These are phyloP conservation scores for Plestiodon gilberti DNA, from an alignment of 2,113 vertebrate genomes.

Conservation along the genomic window DNA sequence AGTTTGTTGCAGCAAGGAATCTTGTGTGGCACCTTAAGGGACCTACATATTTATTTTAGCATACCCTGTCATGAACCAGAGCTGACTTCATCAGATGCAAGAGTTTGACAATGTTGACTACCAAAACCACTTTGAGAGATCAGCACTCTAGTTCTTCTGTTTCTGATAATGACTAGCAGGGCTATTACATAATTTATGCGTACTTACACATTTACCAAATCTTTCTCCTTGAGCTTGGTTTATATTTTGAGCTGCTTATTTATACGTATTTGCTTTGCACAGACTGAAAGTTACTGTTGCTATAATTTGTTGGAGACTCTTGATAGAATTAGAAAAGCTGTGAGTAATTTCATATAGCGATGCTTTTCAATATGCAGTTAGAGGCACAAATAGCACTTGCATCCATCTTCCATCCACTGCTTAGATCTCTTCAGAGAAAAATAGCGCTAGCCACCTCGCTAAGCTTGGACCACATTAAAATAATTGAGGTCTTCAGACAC, in stretches of 20 bases:
- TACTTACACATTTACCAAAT: conserved; percentile 65
- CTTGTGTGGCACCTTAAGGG: too few species aligned
- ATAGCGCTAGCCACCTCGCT: conserved; percentile 48
- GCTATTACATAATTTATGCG: conserved; percentile 22
- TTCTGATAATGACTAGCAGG: neutral
- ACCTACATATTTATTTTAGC: too few species aligned
- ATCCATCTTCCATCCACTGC: conserved; percentile 64
- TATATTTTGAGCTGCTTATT: conserved; percentile 43
- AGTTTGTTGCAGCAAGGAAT: too few species aligned
- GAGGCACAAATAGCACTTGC: conserved; percentile 67
- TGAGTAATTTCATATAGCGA: conserved; percentile 71
- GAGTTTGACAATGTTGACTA: too few species aligned
- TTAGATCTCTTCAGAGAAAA: conserved; percentile 68
- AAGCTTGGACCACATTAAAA: conserved; percentile 64
- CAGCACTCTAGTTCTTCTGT: neutral
- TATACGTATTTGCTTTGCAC: conserved; percentile 51
- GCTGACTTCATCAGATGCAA: too few species aligned
- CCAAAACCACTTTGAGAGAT: too few species aligned
- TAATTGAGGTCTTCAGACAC: conserved; percentile 55
- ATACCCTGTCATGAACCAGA: too few species aligned
- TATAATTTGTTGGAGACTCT: conserved; percentile 69
- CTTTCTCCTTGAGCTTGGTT: conserved; percentile 47
- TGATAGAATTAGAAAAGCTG: conserved; percentile 42
- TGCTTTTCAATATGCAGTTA: conserved; percentile 59
- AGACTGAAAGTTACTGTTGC: neutral